Evolutionary conservation across 2,113 vertebrate species (phyloP), one percentile per base, ranked within the genome.

Genomic region (Choloepus hoffmanni): DNA sequence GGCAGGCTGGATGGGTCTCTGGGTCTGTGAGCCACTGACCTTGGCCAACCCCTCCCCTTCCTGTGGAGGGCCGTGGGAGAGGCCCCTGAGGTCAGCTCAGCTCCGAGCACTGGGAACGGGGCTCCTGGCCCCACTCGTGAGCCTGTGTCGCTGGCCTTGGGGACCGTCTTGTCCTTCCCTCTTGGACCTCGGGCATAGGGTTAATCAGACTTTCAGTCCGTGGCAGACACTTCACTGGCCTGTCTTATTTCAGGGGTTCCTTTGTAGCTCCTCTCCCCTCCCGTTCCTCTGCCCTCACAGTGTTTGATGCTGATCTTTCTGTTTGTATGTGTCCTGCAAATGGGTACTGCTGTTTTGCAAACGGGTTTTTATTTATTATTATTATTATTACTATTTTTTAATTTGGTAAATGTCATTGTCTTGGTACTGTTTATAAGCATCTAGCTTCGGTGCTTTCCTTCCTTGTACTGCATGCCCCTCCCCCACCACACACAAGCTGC

Each of bases 391-490:
- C 26, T 43, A 43, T 40, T 43, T 79, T 45, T 48, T 3, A 43
- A 89, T 48, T 63, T 50, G 79, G 65, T 50, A 23, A 83, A 63
- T 40, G 28, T 63, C 58, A 21, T 9, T 19, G 83, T 83, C 67
- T 65, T 45, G n/a, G 30, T 19, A 12, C 53, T 63, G 45, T 53
- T 70, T 63, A 28, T 72, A 74, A 90, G 72, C 58, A 63, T 48
- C 23, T 55, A 82, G 60, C 14, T 18, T 50, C 3, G 6, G 30
- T 40, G 67, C 72, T 85, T 90, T 36, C 36, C 50, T 23, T 26
- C 12, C 0, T 40, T 0, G 1, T 4, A 8, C 62, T 12, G 62
- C 1, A 0, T 3, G 28, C 53, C 28, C 43, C 40, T 5, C 5
- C 40, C 3, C 5, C 2, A 7, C 5, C 19, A 4, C 1, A 23